These are phyloP conservation scores for Ammodytes dubius DNA, from an alignment of 2,113 vertebrate genomes.

Conservation along the genomic window DNA sequence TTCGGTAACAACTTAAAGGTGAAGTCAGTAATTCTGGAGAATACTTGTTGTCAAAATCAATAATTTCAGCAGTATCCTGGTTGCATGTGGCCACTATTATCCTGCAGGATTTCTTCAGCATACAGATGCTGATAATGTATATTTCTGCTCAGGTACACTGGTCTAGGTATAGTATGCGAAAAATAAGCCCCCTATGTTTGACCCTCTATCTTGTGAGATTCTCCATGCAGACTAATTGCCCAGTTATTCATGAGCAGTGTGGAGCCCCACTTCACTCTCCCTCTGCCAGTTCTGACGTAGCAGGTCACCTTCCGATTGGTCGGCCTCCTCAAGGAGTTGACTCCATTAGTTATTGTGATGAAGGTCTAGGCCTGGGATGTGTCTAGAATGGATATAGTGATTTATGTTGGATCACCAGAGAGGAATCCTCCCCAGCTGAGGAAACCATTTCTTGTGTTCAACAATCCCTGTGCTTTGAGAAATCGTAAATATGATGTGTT, in stretches of 20 bases:
- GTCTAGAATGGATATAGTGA: conserved; percentile 49
- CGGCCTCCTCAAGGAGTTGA: conserved; percentile 52
- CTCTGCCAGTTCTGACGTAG: conserved; percentile 50
- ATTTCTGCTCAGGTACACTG: conserved; percentile 33
- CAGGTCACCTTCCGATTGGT: conserved; percentile 63
- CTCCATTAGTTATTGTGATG: conserved; percentile 69
- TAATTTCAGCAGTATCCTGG: conserved; percentile 14
- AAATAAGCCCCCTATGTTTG: conserved; percentile 55
- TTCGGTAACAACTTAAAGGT: no score
- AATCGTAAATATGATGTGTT: conserved; percentile 36
- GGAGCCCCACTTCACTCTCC: conserved; percentile 35
- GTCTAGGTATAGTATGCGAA: conserved; percentile 29
- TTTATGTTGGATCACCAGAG: conserved; percentile 34
- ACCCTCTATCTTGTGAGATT: conserved; percentile 35
- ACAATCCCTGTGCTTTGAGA: conserved; percentile 41
- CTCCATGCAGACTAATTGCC: conserved; percentile 62
- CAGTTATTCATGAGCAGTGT: conserved; percentile 65
- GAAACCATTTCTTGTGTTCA: conserved; percentile 40
- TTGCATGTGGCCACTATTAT: conserved; percentile 19
- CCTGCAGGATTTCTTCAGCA: conserved; percentile 4
- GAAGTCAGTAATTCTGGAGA: no score
- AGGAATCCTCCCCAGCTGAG: conserved; percentile 40
- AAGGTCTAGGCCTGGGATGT: conserved; percentile 50
- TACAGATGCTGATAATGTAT: conserved; percentile 22
- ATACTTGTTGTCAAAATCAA: no score